Conservation (phyloP, 2,113 vertebrate species). For the Circaetus gallicus region DNA sequence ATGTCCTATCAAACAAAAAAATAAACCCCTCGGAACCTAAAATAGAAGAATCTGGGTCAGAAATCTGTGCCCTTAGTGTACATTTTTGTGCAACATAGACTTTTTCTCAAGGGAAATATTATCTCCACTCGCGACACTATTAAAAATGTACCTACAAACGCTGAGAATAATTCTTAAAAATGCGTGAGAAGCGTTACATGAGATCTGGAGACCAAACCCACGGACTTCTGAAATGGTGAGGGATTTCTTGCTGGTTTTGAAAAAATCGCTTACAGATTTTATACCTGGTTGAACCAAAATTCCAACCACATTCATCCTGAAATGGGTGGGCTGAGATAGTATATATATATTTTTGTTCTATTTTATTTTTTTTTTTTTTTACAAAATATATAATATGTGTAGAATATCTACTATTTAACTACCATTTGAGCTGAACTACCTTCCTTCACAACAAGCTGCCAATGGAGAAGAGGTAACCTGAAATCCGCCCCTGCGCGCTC, state of each 20-base stretch:
- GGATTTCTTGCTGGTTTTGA: slow-evolving; percentile 59
- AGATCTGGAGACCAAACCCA: slow-evolving; percentile 36
- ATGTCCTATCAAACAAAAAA: slow-evolving; percentile 10
- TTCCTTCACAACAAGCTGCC: slow-evolving; percentile 24
- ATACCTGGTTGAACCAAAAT: slow-evolving; percentile 38
- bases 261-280: slow-evolving; percentile 2
- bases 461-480: slow-evolving; percentile 45
- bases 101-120: slow-evolving; percentile 25
- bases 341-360: slow-evolving; percentile 38
- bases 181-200: slow-evolving; percentile 14
- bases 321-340: slow-evolving; percentile 38
- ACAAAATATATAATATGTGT: slow-evolving; percentile 67
- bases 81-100: background rate
- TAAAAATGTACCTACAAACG: slow-evolving; percentile 60
- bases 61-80: slow-evolving; percentile 47
- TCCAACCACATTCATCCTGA: slow-evolving; percentile 55
- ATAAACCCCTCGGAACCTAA: slow-evolving; percentile 13
- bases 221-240: background rate
- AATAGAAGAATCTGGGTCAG: slow-evolving; percentile 32
- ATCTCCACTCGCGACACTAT: background rate
- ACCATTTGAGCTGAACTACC: slow-evolving; percentile 31
- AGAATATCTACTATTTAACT: slow-evolving; percentile 65
- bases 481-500: background rate
- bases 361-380: slow-evolving; percentile 32
- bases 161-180: slow-evolving; percentile 26